phyloP scores from a whole-genome alignment of 2,888 invertebrate species.

The Argynnis bischoffii region DNA sequence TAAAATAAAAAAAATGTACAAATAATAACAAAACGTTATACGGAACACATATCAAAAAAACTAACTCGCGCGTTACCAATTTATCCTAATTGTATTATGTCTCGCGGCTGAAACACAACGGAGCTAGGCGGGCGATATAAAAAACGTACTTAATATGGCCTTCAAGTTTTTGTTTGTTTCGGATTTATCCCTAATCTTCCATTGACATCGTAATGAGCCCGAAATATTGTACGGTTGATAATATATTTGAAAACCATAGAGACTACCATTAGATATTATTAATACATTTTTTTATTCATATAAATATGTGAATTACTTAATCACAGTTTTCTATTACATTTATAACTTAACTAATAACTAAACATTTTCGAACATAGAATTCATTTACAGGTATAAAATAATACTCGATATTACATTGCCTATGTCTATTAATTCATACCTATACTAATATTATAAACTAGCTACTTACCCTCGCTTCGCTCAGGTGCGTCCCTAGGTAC shows the following conservation, averaged over 20 bases:
- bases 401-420: no score
- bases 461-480: no score
- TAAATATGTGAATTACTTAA: no score
- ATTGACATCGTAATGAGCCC: slow-evolving; percentile 81
- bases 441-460: no score
- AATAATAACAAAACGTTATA: slow-evolving; percentile 1
- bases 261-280: slow-evolving; percentile 36
- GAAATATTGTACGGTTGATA: slow-evolving; percentile 68
- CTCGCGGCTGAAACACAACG: slow-evolving; percentile 70
- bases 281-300: slow-evolving; percentile 1
- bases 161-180: slow-evolving; percentile 64
- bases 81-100: slow-evolving; percentile 58
- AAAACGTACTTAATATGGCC: slow-evolving; percentile 62
- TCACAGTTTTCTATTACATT: no score
- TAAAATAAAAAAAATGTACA: not conserved
- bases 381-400: no score
- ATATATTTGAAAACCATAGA: slow-evolving; percentile 52
- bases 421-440: no score
- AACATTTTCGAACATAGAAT: no score
- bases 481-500: no score
- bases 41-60: slow-evolving; percentile 22
- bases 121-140: slow-evolving; percentile 55
- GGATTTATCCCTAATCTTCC: slow-evolving; percentile 80
- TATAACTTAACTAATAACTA: no score
- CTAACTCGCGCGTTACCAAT: slow-evolving; percentile 31